These are phyloP conservation scores for Umimayanthus kanabou DNA, from an alignment of 92 coral and sea anemone genomes.

Conservation along the genomic window DNA sequence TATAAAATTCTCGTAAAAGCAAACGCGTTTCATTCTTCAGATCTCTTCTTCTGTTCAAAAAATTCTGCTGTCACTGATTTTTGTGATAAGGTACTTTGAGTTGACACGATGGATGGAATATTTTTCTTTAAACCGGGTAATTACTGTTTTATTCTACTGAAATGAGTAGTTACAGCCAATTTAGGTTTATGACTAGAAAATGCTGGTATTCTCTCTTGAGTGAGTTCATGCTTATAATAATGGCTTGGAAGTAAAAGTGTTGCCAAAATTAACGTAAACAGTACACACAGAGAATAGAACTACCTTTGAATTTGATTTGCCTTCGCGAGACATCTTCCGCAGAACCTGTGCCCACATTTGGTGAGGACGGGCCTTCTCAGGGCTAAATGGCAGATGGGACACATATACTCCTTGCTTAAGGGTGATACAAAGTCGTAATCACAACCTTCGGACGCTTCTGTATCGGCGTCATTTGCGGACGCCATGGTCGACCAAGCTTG, in stretches of 20 bases:
- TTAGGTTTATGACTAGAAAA: neutral
- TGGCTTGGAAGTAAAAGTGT: neutral
- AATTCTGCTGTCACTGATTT: neutral
- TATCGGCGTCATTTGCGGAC: slow-evolving; percentile 26
- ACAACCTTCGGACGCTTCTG: neutral
- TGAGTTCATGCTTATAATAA: neutral
- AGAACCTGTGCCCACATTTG: slow-evolving; percentile 35
- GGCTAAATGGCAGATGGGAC: slow-evolving; percentile 24
- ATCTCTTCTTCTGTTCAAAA: neutral
- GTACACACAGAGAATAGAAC: neutral
- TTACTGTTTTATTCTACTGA: neutral
- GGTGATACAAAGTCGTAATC: slow-evolving; percentile 34
- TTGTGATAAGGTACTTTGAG: neutral
- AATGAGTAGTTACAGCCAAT: neutral
- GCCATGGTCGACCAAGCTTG: slow-evolving; percentile 5
- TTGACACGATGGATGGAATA: no score
- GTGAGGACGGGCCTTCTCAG: slow-evolving; percentile 35
- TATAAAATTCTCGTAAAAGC: neutral
- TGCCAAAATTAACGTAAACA: neutral
- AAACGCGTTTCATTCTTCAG: neutral
- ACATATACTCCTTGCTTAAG: neutral
- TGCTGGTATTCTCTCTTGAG: neutral
- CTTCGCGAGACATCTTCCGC: slow-evolving; percentile 14
- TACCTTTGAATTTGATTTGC: slow-evolving; percentile 31
- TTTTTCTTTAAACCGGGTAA: neutral